phyloP scores from a whole-genome alignment of 2,113 vertebrate genomes.

The Cyprinodon brontotheroides region DNA sequence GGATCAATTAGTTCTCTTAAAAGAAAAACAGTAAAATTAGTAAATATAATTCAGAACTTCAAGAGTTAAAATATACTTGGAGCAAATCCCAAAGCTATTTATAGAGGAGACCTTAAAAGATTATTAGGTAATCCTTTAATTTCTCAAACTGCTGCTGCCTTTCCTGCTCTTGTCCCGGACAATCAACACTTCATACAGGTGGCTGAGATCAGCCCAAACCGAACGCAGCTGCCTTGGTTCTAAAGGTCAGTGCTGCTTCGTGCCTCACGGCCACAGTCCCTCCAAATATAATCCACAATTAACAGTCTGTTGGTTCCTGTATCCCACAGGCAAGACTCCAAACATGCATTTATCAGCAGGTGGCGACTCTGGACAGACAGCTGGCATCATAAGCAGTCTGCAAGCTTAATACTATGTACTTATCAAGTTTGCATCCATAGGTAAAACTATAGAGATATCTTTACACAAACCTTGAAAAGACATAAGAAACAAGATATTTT shows the following conservation, averaged over 20 bases:
- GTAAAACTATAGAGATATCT: background rate
- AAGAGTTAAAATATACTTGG: background rate
- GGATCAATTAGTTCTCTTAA: background rate
- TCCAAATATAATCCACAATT: background rate
- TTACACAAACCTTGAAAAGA: background rate
- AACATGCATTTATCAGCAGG: background rate
- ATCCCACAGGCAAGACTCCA: background rate
- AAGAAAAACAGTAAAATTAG: background rate
- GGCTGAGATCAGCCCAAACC: background rate
- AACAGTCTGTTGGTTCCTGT: background rate
- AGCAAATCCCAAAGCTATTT: constrained; percentile 1
- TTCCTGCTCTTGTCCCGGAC: background rate
- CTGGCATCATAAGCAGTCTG: background rate
- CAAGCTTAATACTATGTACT: background rate
- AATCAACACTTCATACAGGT: background rate
- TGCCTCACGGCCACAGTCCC: background rate
- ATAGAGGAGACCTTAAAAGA: constrained; percentile 9
- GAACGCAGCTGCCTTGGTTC: background rate
- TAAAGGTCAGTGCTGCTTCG: constrained; percentile 16
- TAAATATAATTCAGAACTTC: background rate
- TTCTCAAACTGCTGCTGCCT: background rate
- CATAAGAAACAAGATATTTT: background rate
- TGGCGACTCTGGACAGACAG: background rate
- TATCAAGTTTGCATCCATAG: background rate
- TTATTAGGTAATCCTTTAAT: constrained; percentile 2